Percentiles rank a stretch among this genome's conserved stretches.
These are phyloP conservation scores for Buceros bicornis DNA, from an alignment of 2,797 vertebrate genomes.

Conservation along the genomic window DNA sequence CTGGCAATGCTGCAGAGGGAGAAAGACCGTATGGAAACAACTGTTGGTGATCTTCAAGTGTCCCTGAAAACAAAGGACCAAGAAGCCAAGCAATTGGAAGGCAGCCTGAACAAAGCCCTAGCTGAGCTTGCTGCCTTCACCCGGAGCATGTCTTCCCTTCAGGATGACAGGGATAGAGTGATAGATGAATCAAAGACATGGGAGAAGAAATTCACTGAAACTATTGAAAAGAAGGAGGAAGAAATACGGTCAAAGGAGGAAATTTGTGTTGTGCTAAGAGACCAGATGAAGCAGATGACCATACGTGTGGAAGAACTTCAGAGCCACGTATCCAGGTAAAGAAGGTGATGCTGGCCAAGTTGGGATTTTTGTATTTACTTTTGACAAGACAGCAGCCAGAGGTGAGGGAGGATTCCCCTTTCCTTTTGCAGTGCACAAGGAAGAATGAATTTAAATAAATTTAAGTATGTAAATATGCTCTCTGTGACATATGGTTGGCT, in stretches of 20 bases:
- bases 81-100: constrained; percentile 85
- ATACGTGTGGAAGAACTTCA: constrained; percentile 85
- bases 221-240: constrained; percentile 91
- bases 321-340: constrained; percentile 78
- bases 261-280: constrained; percentile 81
- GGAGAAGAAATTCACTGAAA: constrained; percentile 90
- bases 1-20: constrained; percentile 86
- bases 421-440: neutral
- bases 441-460: neutral
- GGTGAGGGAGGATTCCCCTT: neutral
- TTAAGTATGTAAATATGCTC: neutral
- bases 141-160: constrained; percentile 96
- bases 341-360: neutral
- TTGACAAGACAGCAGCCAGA: neutral
- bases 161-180: constrained; percentile 94
- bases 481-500: neutral
- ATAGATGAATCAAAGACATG: constrained; percentile 92
- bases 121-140: constrained; percentile 94
- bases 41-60: constrained; percentile 79
- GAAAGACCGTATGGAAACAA: constrained; percentile 81
- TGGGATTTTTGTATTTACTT: neutral
- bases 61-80: constrained; percentile 81
- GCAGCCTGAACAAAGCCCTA: constrained; percentile 88
- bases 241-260: constrained; percentile 88
- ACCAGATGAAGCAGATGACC: constrained; percentile 84